These are phyloP conservation scores for Xestobium rufovillosum DNA, from an alignment of 2,888 invertebrate genomes.

Conservation along the genomic window DNA sequence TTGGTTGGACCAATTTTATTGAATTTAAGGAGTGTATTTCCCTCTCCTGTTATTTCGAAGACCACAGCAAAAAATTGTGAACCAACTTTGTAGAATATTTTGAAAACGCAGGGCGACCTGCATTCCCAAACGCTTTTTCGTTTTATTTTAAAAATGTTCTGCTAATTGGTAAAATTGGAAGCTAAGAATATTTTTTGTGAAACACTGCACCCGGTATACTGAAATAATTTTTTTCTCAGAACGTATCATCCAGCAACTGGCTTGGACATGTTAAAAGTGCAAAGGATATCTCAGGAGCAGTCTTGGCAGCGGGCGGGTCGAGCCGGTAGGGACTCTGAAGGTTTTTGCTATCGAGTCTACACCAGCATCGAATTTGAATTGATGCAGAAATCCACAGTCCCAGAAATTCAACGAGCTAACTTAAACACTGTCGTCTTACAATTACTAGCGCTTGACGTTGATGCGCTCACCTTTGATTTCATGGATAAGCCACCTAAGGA, in stretches of 20 bases:
- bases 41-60: too few relatives aligned
- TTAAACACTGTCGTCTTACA: constrained; percentile 66
- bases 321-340: constrained; percentile 81
- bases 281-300: constrained; percentile 82
- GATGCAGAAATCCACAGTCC: constrained; percentile 65
- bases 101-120: too few relatives aligned
- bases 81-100: too few relatives aligned
- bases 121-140: background rate
- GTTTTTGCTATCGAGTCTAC: constrained; percentile 81
- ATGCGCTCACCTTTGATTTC: constrained; percentile 78
- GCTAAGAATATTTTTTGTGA: constrained; percentile 1
- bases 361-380: constrained; percentile 68
- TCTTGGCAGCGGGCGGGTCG: constrained; percentile 90
- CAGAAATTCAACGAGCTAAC: constrained; percentile 78
- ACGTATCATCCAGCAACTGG: constrained; percentile 75
- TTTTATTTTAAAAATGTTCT: constrained; percentile 3
- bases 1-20: too few relatives aligned
- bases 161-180: background rate
- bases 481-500: constrained; percentile 80
- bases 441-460: constrained; percentile 75
- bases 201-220: background rate
- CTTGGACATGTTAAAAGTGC: constrained; percentile 74
- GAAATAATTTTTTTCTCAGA: constrained; percentile 37
- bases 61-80: too few relatives aligned
- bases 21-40: too few relatives aligned